Percentiles rank a stretch among this genome's conserved stretches.
Conservation (phyloP, 2,797 vertebrate genomes). For the Hybognathus amarus region DNA sequence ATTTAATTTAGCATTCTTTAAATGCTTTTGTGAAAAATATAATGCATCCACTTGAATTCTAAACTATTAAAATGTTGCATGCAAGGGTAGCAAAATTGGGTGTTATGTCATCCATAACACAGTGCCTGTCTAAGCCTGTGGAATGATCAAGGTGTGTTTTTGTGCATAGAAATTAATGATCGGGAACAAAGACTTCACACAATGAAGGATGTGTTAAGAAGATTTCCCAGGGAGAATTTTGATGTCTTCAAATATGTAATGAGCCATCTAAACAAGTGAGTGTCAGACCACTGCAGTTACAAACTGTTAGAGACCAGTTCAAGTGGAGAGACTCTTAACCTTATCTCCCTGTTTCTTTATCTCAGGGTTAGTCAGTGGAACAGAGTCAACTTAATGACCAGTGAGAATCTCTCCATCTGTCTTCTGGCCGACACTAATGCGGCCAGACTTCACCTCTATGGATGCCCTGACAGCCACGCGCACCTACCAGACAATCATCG, state of each 20-base stretch:
- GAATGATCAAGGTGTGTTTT: neutral
- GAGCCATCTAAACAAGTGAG: slow-evolving; percentile 92
- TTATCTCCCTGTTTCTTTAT: slow-evolving; percentile 14
- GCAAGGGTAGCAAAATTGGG: neutral
- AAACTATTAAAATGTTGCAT: slow-evolving; percentile 11
- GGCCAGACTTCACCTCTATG: slow-evolving; percentile 96
- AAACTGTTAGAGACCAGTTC: neutral
- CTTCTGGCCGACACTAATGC: slow-evolving; percentile 98
- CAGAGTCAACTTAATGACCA: slow-evolving; percentile 94
- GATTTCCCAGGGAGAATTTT: slow-evolving; percentile 92
- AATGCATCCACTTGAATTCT: neutral
- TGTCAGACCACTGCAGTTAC: slow-evolving; percentile 30
- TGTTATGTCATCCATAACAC: neutral
- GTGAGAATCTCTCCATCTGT: slow-evolving; percentile 97
- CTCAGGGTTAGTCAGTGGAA: slow-evolving; percentile 91
- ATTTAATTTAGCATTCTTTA: slow-evolving; percentile 47
- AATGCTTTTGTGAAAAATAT: neutral
- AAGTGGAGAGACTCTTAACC: neutral
- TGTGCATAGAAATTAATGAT: slow-evolving; percentile 87
- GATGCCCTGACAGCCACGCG: slow-evolving; percentile 94
- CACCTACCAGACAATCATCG: slow-evolving; percentile 99
- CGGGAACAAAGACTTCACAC: slow-evolving; percentile 91
- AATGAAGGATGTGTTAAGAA: slow-evolving; percentile 92
- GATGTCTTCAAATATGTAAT: slow-evolving; percentile 95
- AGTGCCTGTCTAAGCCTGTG: neutral